Percentiles rank a stretch among this genome's conserved stretches.
Evolutionary conservation across 2,113 vertebrate genomes (phyloP).

Genomic region (Rhea americana): DNA sequence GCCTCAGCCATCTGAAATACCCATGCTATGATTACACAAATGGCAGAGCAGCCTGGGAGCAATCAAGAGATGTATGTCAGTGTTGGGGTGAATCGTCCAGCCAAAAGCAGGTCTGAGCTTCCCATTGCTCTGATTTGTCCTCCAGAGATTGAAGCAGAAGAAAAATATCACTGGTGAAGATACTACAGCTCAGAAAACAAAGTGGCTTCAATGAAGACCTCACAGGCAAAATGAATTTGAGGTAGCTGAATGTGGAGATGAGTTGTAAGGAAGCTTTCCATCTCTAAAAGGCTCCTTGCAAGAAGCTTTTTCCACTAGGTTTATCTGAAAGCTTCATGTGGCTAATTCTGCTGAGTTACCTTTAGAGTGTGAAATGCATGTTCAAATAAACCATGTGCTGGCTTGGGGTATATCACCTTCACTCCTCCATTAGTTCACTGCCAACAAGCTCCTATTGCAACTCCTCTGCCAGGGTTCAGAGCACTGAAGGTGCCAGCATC

Average conservation of each 20-base stretch:
- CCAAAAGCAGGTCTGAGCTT: not conserved
- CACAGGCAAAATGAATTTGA: not conserved
- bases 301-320: not conserved
- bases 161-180: not conserved
- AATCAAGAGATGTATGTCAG: not conserved
- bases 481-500: not conserved
- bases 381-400: not conserved
- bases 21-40: not conserved
- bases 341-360: not conserved
- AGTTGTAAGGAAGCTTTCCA: not conserved
- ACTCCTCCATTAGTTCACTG: not conserved
- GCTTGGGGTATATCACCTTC: not conserved
- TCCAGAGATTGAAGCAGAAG: not conserved
- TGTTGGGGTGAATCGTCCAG: not conserved
- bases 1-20: too few relatives aligned
- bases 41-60: not conserved
- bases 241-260: not conserved
- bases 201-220: not conserved
- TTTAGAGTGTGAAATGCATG: not conserved
- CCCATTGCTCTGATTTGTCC: not conserved
- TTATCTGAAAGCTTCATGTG: not conserved
- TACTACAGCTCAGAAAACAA: not conserved
- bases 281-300: not conserved
- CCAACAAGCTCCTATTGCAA: not conserved
- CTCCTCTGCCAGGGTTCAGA: not conserved